Percentiles rank a stretch among this genome's conserved stretches.
phyloP scores from a whole-genome alignment of 2,113 vertebrate species.

The Lasiurus borealis region DNA sequence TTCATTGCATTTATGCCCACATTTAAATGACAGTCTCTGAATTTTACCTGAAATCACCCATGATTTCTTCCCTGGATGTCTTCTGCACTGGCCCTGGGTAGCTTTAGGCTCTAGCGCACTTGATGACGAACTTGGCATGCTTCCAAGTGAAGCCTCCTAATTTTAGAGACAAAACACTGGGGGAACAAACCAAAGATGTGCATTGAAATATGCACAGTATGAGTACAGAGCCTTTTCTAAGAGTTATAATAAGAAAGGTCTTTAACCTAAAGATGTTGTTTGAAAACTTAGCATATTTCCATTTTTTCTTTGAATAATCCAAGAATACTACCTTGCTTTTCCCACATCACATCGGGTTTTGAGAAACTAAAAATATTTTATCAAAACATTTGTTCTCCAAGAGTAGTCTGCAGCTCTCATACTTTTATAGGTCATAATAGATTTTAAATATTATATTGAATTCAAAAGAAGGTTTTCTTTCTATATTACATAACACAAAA shows the following conservation, averaged over 20 bases:
- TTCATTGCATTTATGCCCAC: conserved; percentile 53
- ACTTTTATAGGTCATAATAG: not conserved
- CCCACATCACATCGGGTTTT: conserved; percentile 27
- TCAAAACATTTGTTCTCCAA: conserved; percentile 46
- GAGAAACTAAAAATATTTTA: conserved; percentile 46
- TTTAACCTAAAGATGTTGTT: conserved; percentile 54
- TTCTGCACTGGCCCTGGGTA: not conserved
- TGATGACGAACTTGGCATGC: conserved; percentile 69
- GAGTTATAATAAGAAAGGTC: conserved; percentile 49
- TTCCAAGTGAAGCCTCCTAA: conserved; percentile 74
- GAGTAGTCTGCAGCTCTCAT: not conserved
- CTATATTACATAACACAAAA: not conserved
- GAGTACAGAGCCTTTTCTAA: conserved; percentile 42
- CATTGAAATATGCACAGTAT: conserved; percentile 53
- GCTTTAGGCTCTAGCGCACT: not conserved
- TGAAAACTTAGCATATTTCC: conserved; percentile 57
- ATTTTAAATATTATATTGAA: conserved; percentile 53
- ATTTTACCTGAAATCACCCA: conserved; percentile 27
- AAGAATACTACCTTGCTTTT: conserved; percentile 49
- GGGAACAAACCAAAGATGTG: conserved; percentile 73
- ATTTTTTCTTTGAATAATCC: conserved; percentile 41
- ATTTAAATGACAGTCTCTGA: conserved; percentile 51
- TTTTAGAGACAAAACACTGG: conserved; percentile 68
- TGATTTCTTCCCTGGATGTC: conserved; percentile 19
- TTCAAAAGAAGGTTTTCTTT: conserved; percentile 33